Conservation (phyloP, 2,113 vertebrate species). For the Xiphias gladius region DNA sequence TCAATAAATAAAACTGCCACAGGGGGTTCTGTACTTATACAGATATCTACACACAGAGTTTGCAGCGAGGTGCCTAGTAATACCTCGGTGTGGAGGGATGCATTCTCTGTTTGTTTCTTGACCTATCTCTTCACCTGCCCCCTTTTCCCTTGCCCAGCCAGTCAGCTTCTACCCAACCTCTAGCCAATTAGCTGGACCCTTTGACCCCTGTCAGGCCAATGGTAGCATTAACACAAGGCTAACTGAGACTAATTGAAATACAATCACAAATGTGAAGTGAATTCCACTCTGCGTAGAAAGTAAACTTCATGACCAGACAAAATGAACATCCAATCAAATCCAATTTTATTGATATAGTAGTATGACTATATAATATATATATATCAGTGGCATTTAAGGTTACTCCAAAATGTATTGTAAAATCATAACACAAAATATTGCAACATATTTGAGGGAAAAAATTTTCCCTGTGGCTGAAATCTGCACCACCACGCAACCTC, state of each 20-base stretch:
- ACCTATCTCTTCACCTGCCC: conserved; percentile 70
- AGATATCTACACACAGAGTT: conserved; percentile 15
- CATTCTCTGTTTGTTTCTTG: conserved; percentile 71
- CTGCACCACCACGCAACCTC: too few relatives aligned
- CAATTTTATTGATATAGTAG: not conserved
- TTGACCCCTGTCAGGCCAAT: not conserved
- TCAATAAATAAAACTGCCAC: conserved; percentile 67
- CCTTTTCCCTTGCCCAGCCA: conserved; percentile 51
- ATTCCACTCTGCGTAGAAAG: not conserved
- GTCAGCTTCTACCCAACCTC: conserved; percentile 36
- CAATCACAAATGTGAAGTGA: conserved; percentile 11
- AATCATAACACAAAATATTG: too few relatives aligned
- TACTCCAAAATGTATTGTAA: too few relatives aligned
- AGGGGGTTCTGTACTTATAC: conserved; percentile 4
- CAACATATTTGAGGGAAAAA: too few relatives aligned
- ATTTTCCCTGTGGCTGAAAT: too few relatives aligned
- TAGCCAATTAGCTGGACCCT: conserved; percentile 23
- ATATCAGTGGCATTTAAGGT: too few relatives aligned
- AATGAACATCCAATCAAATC: conserved; percentile 8
- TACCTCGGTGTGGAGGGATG: conserved; percentile 45
- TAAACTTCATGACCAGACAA: not conserved
- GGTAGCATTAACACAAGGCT: not conserved
- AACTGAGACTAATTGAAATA: conserved; percentile 7
- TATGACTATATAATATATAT: too few relatives aligned
- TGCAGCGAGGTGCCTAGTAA: conserved; percentile 51